A percentile compares a stretch with the other conserved stretches of the same genome.
Evolutionary conservation across 2,888 invertebrate species (phyloP).

Genomic region (Eueremaeus valkanovi): DNA sequence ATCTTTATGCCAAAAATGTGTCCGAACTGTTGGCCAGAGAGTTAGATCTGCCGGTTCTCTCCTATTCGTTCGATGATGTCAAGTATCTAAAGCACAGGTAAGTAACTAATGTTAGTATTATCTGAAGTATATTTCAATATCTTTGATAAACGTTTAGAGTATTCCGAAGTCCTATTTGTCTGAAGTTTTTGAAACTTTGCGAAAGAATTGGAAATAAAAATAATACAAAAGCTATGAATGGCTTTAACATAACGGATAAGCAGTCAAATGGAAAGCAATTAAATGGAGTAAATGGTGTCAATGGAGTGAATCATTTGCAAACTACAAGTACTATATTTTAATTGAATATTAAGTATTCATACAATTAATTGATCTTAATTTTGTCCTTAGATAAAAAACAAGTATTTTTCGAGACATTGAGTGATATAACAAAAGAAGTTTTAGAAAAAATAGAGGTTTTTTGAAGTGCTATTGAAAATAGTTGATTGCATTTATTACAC

Average conservation of each 20-base stretch:
- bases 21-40: constrained; percentile 81
- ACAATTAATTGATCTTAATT: not conserved
- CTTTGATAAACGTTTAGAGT: constrained; percentile 35
- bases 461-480: not conserved
- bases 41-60: constrained; percentile 33
- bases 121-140: not conserved
- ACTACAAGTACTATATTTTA: not conserved
- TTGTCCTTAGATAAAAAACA: constrained; percentile 21
- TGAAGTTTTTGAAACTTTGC: constrained; percentile 39
- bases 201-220: constrained; percentile 31
- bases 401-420: not conserved
- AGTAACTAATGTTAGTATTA: not conserved
- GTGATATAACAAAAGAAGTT: not conserved
- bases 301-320: not conserved
- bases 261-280: not conserved
- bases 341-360: not conserved
- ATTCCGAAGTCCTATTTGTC: constrained; percentile 37
- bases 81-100: constrained; percentile 28
- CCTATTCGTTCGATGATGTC: constrained; percentile 39
- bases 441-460: constrained; percentile 5
- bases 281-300: constrained; percentile 1
- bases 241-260: not conserved
- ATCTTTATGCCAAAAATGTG: constrained; percentile 83
- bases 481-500: not conserved
- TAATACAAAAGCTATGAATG: not conserved